phyloP scores from a whole-genome alignment of 2,888 invertebrate species.

The Drosophila anceps region DNA sequence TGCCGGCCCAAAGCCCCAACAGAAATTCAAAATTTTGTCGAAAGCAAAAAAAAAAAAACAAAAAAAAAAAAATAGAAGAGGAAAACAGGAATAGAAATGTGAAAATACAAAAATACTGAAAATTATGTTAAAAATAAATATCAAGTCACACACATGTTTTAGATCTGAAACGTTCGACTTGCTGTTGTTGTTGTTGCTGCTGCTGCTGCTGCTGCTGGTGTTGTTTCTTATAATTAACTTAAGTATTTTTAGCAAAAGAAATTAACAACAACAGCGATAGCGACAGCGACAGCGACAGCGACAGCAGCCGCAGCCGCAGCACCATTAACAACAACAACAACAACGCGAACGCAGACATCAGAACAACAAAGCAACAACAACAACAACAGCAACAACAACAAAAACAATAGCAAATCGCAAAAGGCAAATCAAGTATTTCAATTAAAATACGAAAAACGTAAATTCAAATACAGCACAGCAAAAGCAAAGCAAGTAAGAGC shows the following conservation, averaged over 20 bases:
- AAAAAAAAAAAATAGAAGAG: background rate
- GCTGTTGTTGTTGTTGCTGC: slow-evolving; percentile 33
- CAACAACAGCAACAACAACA: background rate
- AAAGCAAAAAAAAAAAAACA: background rate
- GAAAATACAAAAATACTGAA: slow-evolving; percentile 34
- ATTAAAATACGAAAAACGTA: slow-evolving; percentile 62
- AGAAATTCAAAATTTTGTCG: slow-evolving; percentile 3
- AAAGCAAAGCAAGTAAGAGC: slow-evolving; percentile 4
- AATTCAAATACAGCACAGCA: slow-evolving; percentile 42
- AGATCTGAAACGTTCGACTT: slow-evolving; percentile 66
- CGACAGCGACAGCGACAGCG: slow-evolving; percentile 21
- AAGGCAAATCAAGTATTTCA: slow-evolving; percentile 65
- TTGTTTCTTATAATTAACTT: slow-evolving; percentile 76
- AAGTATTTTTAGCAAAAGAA: slow-evolving; percentile 73
- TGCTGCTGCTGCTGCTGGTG: slow-evolving; percentile 39
- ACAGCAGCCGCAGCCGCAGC: slow-evolving; percentile 15
- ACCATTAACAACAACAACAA: slow-evolving; percentile 18
- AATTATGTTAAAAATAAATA: slow-evolving; percentile 73
- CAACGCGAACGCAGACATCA: slow-evolving; percentile 9
- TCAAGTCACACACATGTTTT: slow-evolving; percentile 78
- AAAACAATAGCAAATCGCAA: slow-evolving; percentile 21
- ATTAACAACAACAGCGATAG: slow-evolving; percentile 42
- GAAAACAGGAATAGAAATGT: slow-evolving; percentile 15
- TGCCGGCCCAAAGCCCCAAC: slow-evolving; percentile 16
- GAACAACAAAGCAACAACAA: slow-evolving; percentile 14